phyloP scores from a whole-genome alignment of 2,888 invertebrate species.

The Chalcis sispes region DNA sequence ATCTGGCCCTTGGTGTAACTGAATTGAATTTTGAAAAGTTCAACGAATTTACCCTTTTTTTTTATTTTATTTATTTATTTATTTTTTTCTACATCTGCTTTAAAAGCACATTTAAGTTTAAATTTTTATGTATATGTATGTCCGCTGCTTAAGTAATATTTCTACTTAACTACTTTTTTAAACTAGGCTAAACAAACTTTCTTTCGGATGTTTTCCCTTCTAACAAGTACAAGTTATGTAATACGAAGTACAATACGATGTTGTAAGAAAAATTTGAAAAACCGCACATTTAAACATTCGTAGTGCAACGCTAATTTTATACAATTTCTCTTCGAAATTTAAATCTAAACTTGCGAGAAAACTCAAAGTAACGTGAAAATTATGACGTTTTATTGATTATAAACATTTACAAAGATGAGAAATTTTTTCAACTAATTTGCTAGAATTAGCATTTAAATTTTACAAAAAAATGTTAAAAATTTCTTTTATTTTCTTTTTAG shows the following conservation, averaged over 20 bases:
- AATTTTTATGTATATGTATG: neutral
- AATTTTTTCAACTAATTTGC: too few relatives aligned
- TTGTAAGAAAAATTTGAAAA: neutral
- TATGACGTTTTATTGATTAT: too few relatives aligned
- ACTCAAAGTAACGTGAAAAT: too few relatives aligned
- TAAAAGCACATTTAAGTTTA: conserved; percentile 7
- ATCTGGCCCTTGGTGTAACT: neutral
- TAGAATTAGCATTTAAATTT: too few relatives aligned
- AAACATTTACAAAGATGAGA: too few relatives aligned
- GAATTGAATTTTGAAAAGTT: conserved; percentile 21
- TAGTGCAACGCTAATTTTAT: too few relatives aligned
- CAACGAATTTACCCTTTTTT: neutral
- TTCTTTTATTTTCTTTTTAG: too few relatives aligned
- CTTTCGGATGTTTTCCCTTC: conserved; percentile 4
- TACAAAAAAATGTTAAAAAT: too few relatives aligned
- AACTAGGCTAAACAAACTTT: conserved; percentile 17
- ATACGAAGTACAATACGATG: neutral
- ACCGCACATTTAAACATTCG: too few relatives aligned
- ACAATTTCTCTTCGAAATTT: too few relatives aligned
- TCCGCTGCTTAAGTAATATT: conserved; percentile 7
- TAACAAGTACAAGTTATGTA: neutral
- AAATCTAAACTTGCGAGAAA: too few relatives aligned
- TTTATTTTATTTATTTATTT: neutral
- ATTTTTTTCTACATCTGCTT: too few relatives aligned
- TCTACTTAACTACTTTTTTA: conserved; percentile 31